Base-by-base conservation (phyloP, 2,113 vertebrate species). In the Tyrannus savana region DNA sequence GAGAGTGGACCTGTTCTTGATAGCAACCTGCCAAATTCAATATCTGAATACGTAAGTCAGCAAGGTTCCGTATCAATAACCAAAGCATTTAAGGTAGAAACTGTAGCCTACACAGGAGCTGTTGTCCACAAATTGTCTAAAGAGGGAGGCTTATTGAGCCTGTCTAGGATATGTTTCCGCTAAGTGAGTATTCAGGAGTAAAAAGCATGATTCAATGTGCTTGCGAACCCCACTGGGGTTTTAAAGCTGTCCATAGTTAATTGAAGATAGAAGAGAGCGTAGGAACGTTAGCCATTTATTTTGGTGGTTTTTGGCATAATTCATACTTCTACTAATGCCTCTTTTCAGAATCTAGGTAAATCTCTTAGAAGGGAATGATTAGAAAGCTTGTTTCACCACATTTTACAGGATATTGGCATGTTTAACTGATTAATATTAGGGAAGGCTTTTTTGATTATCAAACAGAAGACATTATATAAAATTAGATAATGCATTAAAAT, bases 1-100 rank as follows among this genome's bases (percentile, higher is more conserved):
- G 99, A 99, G 87, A 91, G 97, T 42, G 99, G 99, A 15, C 99
- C 99, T 6, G 98, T 99, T 69, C 97, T 99, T 87, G 99, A 99
- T 75, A 98, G 97, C 74, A 96, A 96, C 44, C 84, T 99, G 59
- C 99, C 98, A 42, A 99, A 97, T 69, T 98, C 98, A 89, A 78
- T 99, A 84, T 98, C 98, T 92, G 98, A 98, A 97, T 99, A 98
- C 39, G 99, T 99, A 98, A 98, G 98, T 98, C 52, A 69, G 17
- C 33, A 84, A 62, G 37, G 56, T 63, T 93, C 53, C 73, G 4
- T 73, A 30, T 81, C 46, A 64, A 46, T 64, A 81, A 47, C 6
- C 8, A 59, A 39, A 23, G 7, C 52, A 72, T 63, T 71, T 82
- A 62, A 30, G 21, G 7, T 63, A 35, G 84, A 88, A 84, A 72